phyloP scores from a whole-genome alignment of 2,113 vertebrate genomes.

The Xiphorhynchus elegans region DNA sequence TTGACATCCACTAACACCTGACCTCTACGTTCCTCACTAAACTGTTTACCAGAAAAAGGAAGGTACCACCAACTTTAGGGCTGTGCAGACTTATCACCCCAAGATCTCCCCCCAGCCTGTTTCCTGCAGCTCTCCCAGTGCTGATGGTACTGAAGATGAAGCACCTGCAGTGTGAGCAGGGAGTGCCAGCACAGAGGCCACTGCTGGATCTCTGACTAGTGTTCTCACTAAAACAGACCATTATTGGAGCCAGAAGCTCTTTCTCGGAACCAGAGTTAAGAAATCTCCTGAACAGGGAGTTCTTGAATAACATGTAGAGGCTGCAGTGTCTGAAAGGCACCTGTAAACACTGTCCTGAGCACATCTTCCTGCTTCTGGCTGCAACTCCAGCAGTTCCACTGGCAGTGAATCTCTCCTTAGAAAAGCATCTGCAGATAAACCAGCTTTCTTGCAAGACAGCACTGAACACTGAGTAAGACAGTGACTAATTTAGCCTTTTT shows the following conservation, averaged over 20 bases:
- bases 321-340: neutral
- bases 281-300: neutral
- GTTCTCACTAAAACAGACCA: neutral
- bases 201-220: neutral
- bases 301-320: neutral
- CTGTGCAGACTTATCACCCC: neutral
- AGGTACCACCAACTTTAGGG: neutral
- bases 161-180: no score
- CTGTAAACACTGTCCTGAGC: neutral
- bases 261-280: neutral
- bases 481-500: no score
- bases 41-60: neutral
- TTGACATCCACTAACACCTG: neutral
- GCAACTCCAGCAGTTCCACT: neutral
- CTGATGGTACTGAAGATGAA: neutral
- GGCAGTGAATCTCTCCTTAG: neutral
- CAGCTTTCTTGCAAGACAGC: neutral
- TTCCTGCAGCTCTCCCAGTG: neutral
- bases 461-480: neutral
- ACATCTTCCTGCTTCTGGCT: neutral
- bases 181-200: no score
- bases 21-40: neutral
- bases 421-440: neutral
- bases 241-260: neutral
- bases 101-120: neutral